phyloP scores from a whole-genome alignment of 2,888 invertebrate species.

The Caenorhabditis imperialis region DNA sequence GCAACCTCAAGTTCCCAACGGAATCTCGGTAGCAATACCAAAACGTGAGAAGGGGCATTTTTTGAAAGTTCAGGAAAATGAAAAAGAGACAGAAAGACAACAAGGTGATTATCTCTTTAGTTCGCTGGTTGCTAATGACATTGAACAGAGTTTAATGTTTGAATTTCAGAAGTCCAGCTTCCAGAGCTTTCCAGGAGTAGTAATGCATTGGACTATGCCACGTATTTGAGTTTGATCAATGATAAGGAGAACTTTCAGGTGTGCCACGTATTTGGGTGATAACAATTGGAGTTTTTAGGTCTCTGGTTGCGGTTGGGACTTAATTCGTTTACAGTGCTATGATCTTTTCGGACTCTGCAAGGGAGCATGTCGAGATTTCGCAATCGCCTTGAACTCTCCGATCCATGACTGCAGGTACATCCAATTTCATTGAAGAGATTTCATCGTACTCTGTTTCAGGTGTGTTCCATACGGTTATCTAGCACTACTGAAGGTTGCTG shows the following conservation, averaged over 20 bases:
- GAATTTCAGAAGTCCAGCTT: conserved; percentile 18
- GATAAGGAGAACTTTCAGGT: conserved; percentile 56
- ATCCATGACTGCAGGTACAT: conserved; percentile 45
- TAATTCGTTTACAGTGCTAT: conserved; percentile 38
- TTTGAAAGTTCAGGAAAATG: conserved; percentile 13
- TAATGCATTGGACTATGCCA: conserved; percentile 24
- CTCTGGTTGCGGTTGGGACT: conserved; percentile 53
- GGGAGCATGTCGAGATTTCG: conserved; percentile 51
- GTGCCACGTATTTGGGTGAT: no score
- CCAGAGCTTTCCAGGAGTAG: conserved; percentile 14
- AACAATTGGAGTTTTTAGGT: conserved; percentile 13
- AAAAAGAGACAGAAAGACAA: conserved; percentile 27
- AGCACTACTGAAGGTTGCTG: no score
- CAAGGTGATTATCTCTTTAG: conserved; percentile 8
- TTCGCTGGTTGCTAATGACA: neutral
- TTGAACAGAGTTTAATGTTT: neutral
- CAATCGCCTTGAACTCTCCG: conserved; percentile 34
- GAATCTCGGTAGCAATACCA: conserved; percentile 1
- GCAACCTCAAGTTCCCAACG: conserved; percentile 6
- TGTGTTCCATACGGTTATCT: no score
- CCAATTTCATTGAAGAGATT: no score
- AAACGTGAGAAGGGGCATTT: conserved; percentile 29
- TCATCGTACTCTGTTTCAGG: no score
- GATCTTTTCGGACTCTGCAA: conserved; percentile 51
- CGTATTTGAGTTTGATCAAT: conserved; percentile 46